A percentile compares a stretch with the other conserved stretches of the same genome.
Conservation (phyloP, 2,888 invertebrate genomes). For the Chaitophorus viminalis region DNA sequence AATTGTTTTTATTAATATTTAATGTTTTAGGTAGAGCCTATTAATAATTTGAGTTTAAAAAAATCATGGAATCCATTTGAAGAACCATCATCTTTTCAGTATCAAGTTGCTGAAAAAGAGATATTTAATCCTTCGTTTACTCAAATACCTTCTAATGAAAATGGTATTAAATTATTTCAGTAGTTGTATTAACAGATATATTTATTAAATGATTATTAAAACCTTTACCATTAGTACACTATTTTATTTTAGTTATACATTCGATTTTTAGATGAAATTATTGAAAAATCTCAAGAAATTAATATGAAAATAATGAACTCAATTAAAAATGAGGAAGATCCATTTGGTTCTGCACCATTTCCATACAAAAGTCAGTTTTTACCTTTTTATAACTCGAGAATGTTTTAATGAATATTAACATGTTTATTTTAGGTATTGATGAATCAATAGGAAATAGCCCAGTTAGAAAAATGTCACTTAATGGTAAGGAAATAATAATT, state of each 20-base stretch:
- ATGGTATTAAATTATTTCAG: slow-evolving; percentile 29
- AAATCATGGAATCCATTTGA: slow-evolving; percentile 88
- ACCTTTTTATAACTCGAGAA: slow-evolving; percentile 11
- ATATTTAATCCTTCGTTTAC: slow-evolving; percentile 36
- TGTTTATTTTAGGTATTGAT: slow-evolving; percentile 40
- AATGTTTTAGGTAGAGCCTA: slow-evolving; percentile 65
- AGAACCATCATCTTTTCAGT: slow-evolving; percentile 68
- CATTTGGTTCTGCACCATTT: slow-evolving; percentile 83
- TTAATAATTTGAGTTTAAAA: slow-evolving; percentile 70
- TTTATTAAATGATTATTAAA: slow-evolving; percentile 34
- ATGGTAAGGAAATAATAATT: slow-evolving; percentile 49
- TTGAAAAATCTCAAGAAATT: slow-evolving; percentile 44
- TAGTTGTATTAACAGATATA: not conserved
- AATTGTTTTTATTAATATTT: not conserved
- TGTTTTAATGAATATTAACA: not conserved
- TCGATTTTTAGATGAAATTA: slow-evolving; percentile 58
- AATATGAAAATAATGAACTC: slow-evolving; percentile 68
- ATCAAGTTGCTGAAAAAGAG: slow-evolving; percentile 15
- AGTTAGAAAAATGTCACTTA: slow-evolving; percentile 40
- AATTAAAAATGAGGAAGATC: slow-evolving; percentile 72
- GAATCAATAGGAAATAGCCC: slow-evolving; percentile 41
- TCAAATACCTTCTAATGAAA: slow-evolving; percentile 18
- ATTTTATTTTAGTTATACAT: slow-evolving; percentile 52
- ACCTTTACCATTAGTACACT: slow-evolving; percentile 22
- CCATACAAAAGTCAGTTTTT: slow-evolving; percentile 49